These are phyloP conservation scores for Steinernema khuongi DNA, from an alignment of 1,140 invertebrate species.

Conservation along the genomic window DNA sequence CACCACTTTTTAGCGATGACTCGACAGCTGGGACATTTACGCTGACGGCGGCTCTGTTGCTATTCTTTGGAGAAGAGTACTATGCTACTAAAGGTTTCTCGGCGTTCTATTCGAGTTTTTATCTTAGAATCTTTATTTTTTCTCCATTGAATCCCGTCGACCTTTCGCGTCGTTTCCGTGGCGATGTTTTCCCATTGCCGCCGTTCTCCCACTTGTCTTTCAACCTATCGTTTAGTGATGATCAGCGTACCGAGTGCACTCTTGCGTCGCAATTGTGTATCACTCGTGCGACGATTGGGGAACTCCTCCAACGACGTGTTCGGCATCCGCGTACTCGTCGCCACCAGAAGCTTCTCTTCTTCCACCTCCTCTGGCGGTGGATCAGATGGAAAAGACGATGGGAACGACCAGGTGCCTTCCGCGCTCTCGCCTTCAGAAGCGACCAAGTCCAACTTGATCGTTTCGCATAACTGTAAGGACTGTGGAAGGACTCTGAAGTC, in stretches of 20 bases:
- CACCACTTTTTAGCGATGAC: too few relatives aligned
- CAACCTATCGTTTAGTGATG: not conserved
- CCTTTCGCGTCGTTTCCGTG: too few relatives aligned
- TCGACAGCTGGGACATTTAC: too few relatives aligned
- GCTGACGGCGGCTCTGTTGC: too few relatives aligned
- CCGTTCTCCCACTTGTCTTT: not conserved
- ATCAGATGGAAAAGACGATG: not conserved
- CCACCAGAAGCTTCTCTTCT: constrained; percentile 14
- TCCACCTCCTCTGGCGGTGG: constrained; percentile 2
- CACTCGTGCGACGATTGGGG: not conserved
- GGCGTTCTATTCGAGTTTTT: too few relatives aligned
- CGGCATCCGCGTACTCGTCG: not conserved
- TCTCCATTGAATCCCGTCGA: too few relatives aligned
- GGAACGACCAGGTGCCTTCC: not conserved
- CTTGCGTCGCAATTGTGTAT: not conserved
- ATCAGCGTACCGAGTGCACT: not conserved
- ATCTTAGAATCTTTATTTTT: too few relatives aligned
- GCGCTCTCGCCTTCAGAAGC: constrained; percentile 24
- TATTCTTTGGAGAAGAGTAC: too few relatives aligned
- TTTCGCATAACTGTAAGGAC: constrained; percentile 36
- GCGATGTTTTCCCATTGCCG: not conserved
- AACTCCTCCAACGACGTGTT: not conserved
- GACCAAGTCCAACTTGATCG: constrained; percentile 21
- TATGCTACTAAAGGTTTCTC: too few relatives aligned
- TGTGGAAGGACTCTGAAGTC: constrained; percentile 39